Conservation (phyloP, 2,888 invertebrate genomes). For the Agrotis ipsilon region DNA sequence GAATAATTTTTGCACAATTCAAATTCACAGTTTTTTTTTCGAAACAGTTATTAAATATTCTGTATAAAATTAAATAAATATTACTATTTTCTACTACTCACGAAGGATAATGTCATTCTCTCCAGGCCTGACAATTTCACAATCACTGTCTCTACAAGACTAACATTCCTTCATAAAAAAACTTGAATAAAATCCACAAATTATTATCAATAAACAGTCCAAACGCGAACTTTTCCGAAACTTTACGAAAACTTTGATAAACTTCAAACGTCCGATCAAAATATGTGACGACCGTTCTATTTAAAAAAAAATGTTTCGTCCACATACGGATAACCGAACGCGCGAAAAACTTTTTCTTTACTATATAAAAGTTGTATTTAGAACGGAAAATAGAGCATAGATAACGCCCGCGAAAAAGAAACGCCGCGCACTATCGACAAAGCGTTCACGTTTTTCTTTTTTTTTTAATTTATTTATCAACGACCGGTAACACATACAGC, state of each 20-base stretch:
- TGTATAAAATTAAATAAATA: slow-evolving; percentile 1
- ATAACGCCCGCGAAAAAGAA: slow-evolving; percentile 85
- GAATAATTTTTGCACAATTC: not conserved
- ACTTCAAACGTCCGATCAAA: slow-evolving; percentile 51
- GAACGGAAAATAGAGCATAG: slow-evolving; percentile 80
- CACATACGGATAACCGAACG: slow-evolving; percentile 55
- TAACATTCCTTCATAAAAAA: slow-evolving; percentile 69
- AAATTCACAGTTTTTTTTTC: not conserved
- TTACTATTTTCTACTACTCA: slow-evolving; percentile 76
- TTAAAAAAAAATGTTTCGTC: slow-evolving; percentile 44
- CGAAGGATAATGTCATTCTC: slow-evolving; percentile 91
- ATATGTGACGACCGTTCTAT: slow-evolving; percentile 43
- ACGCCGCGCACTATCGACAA: slow-evolving; percentile 88
- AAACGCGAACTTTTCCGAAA: slow-evolving; percentile 41
- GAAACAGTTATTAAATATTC: not conserved
- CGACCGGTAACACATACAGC: slow-evolving; percentile 88
- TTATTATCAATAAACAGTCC: slow-evolving; percentile 56
- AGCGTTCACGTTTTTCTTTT: slow-evolving; percentile 79
- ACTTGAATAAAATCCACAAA: slow-evolving; percentile 21
- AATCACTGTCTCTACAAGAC: slow-evolving; percentile 71
- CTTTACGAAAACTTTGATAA: slow-evolving; percentile 57
- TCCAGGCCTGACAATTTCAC: slow-evolving; percentile 80
- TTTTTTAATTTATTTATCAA: slow-evolving; percentile 88
- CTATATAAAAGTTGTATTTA: slow-evolving; percentile 78
- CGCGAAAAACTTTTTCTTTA: slow-evolving; percentile 67